Evolutionary conservation across 2,113 vertebrate genomes (phyloP), one percentile per base, ranked within the genome.

Genomic region (Phyllostomus discolor): DNA sequence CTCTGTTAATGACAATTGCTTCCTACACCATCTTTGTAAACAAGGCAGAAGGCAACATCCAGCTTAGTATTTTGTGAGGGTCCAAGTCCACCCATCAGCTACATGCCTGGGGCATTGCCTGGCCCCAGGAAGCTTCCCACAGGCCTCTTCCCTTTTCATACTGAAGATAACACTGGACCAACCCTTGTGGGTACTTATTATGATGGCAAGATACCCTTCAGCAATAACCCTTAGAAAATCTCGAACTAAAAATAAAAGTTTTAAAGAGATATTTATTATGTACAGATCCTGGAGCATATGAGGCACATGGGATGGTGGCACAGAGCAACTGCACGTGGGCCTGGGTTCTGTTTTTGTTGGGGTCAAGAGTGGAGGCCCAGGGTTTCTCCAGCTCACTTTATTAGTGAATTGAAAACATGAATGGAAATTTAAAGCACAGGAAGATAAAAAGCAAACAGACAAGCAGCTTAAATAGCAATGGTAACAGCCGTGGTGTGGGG

Each of bases 291-390:
- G 46, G 75, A 26, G 15, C 50, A 80, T 16, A 80, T 7, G 6
- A 57, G 50, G 52, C n/a, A 57, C 3, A 5, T 3, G 11, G n/a
- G 7, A 4, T 9, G 20, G 2, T 7, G 3, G 48, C 17, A 2
- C n/a, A 38, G 6, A 24, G 2, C 46, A 78, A 33, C 75, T 33
- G 46, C 75, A 50, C 20, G 31, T 46, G 46, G 46, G 50, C 52
- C 76, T 80, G 78, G 78, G 50, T 78, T n/a, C 31, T 78, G 52
- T 38, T 80, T 80, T 38, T 80, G n/a, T 38, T 80, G 22, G 52
- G 78, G 52, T 57, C 78, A 57, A 57, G 78, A 57, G 78, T 57
- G 7, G 78, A 33, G 20, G 22, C 22, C 8, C 38, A 14, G 78
- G 22, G 7, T 57, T 38, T 38, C 50, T 38, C 52, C n/a, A 54